These are phyloP conservation scores for Xerus inauris DNA, from an alignment of 2,113 vertebrate genomes.

Conservation along the genomic window DNA sequence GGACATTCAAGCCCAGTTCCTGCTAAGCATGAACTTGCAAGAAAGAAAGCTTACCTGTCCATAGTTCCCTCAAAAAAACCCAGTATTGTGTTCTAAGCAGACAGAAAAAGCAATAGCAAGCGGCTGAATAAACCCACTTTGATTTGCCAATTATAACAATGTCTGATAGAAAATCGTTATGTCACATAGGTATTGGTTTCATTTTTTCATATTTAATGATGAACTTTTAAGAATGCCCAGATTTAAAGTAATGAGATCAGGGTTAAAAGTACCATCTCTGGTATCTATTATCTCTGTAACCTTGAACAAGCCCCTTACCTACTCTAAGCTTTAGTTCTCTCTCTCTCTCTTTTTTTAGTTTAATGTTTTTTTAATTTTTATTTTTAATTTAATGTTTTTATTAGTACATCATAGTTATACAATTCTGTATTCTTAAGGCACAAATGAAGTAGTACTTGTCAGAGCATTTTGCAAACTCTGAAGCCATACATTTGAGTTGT, in stretches of 20 bases:
- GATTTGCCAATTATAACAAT: neutral
- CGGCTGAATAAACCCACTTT: neutral
- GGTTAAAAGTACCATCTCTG: neutral
- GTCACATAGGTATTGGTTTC: neutral
- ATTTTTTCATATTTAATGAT: slow-evolving; percentile 27
- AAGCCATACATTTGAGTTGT: neutral
- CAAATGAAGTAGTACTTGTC: neutral
- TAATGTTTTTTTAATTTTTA: neutral
- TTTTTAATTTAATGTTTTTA: neutral
- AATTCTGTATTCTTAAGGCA: neutral
- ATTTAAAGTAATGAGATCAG: slow-evolving; percentile 25
- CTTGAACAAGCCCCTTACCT: neutral
- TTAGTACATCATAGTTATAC: no score
- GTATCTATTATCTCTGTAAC: neutral
- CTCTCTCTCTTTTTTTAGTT: neutral
- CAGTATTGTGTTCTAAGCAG: neutral
- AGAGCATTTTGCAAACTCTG: neutral
- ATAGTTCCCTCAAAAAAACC: neutral
- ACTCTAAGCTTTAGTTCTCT: neutral
- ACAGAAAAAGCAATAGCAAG: neutral
- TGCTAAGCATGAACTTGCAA: neutral
- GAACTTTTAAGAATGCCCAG: neutral
- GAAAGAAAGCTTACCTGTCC: neutral
- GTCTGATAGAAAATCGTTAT: neutral
- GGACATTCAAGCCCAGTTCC: neutral